Evolutionary conservation across 2,888 invertebrate species (phyloP).

Genomic region (Coelopa pilipes): DNA sequence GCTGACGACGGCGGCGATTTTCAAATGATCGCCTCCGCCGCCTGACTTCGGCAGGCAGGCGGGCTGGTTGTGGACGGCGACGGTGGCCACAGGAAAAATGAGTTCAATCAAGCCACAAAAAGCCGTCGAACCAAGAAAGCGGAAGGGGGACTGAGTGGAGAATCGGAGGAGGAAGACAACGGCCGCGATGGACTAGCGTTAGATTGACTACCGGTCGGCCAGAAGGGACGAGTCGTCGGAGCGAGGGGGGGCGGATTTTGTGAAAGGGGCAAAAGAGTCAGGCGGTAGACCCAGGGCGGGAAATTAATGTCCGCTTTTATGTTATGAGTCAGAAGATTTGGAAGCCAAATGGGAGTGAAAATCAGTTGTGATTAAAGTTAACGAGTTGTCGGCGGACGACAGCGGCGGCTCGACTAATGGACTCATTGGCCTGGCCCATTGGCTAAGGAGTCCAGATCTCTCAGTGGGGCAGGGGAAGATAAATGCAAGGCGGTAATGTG

Average conservation of each 20-base stretch:
- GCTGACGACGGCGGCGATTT: not conserved
- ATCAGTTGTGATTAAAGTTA: constrained; percentile 24
- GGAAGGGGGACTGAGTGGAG: too few species aligned
- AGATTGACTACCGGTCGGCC: not conserved
- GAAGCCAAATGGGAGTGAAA: constrained; percentile 5
- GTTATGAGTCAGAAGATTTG: not conserved
- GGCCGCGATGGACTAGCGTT: too few species aligned
- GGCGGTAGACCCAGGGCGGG: too few species aligned
- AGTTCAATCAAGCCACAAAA: not conserved
- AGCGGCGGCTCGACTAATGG: too few species aligned
- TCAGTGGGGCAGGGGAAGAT: too few species aligned
- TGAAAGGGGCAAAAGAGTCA: not conserved
- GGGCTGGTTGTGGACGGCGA: not conserved
- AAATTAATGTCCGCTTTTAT: constrained; percentile 12
- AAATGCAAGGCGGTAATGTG: too few species aligned
- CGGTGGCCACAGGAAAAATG: not conserved
- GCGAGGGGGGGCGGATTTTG: too few species aligned
- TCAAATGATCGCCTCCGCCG: constrained; percentile 6
- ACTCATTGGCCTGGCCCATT: too few species aligned
- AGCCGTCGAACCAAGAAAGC: too few species aligned
- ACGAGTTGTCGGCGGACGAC: not conserved
- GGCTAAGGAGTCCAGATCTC: too few species aligned
- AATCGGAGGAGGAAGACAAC: too few species aligned
- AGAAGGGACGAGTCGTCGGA: too few species aligned
- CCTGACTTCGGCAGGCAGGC: not conserved